Evolutionary conservation across 1,140 invertebrate species (phyloP).

Genomic region (Heliconius congener): DNA sequence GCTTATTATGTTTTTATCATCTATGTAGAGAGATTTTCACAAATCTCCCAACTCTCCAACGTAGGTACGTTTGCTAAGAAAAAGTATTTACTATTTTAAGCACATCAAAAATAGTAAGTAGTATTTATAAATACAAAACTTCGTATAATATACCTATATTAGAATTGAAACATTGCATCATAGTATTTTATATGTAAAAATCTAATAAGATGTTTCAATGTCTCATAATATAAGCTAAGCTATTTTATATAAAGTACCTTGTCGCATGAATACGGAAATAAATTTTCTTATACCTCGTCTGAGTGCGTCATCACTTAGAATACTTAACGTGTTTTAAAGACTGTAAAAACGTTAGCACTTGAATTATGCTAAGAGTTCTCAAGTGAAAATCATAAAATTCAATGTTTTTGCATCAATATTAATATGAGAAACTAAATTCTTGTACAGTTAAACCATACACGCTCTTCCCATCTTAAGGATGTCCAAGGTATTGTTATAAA

Average conservation of each 20-base stretch:
- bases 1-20: no score
- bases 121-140: no score
- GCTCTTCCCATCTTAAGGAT: no score
- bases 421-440: not conserved
- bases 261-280: conserved; percentile 36
- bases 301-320: conserved; percentile 36
- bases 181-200: not conserved
- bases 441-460: no score
- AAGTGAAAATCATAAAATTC: not conserved
- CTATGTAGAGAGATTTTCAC: no score
- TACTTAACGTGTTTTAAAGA: conserved; percentile 36
- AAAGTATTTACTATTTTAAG: no score
- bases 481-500: no score
- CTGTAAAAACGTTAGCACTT: conserved; percentile 37
- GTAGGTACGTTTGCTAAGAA: no score
- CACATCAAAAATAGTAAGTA: no score
- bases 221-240: conserved; percentile 8
- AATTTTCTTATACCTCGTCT: conserved; percentile 25
- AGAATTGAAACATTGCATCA: not conserved
- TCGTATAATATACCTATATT: no score
- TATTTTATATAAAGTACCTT: conserved; percentile 27
- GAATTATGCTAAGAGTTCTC: conserved; percentile 1
- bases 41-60: no score
- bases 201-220: not conserved
- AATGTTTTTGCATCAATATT: not conserved